Percentiles rank a stretch among this genome's conserved stretches.
phyloP scores from a whole-genome alignment of 2,797 vertebrate species.

The Melanotaenia boesemani region DNA sequence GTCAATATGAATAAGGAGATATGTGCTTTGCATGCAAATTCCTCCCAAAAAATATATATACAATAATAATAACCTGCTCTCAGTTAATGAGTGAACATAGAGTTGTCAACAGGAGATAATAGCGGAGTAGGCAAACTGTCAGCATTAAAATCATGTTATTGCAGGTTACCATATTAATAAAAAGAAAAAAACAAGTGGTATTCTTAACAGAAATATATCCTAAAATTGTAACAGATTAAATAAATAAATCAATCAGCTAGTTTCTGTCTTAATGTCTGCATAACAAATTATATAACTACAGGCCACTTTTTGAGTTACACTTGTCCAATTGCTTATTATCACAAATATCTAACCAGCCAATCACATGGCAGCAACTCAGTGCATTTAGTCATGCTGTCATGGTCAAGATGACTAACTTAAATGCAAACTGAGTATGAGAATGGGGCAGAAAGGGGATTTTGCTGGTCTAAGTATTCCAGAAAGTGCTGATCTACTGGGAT shows the following conservation, averaged over 20 bases:
- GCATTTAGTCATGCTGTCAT: neutral
- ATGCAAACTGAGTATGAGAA: neutral
- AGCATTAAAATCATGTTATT: conserved; percentile 1
- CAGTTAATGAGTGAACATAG: conserved; percentile 36
- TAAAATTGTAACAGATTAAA: neutral
- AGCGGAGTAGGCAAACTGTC: conserved; percentile 20
- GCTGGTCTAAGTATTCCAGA: too few relatives aligned
- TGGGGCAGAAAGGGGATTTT: neutral
- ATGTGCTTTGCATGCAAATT: conserved; percentile 27
- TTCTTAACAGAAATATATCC: neutral
- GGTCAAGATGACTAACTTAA: neutral
- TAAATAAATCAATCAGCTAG: too few relatives aligned
- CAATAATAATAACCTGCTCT: conserved; percentile 11
- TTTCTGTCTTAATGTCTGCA: too few relatives aligned
- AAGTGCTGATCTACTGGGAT: too few relatives aligned
- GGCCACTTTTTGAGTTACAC: too few relatives aligned
- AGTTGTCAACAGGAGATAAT: conserved; percentile 24
- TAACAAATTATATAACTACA: too few relatives aligned
- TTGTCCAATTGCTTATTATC: too few relatives aligned
- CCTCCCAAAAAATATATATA: conserved; percentile 32
- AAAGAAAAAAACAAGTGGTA: neutral
- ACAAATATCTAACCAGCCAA: neutral
- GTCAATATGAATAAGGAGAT: conserved; percentile 42
- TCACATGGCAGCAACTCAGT: neutral
- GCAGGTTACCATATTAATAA: neutral